Percentiles rank a stretch among this genome's conserved stretches.
Conservation (phyloP, 2,113 vertebrate species). For the Triplophysa rosa region DNA sequence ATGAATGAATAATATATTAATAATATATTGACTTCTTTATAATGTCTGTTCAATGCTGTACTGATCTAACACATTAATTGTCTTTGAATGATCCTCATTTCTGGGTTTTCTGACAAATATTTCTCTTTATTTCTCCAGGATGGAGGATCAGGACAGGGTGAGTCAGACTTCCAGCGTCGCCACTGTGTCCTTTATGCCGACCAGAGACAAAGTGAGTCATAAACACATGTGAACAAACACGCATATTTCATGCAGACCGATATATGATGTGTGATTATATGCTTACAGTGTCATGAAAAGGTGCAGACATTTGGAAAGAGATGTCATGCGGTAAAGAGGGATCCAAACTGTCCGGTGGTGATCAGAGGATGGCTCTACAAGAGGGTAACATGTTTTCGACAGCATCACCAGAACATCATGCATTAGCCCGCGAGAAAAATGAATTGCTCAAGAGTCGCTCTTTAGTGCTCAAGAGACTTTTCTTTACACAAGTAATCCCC, state of each 20-base stretch:
- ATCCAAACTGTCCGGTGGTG: constrained; percentile 83
- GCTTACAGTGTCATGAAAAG: constrained; percentile 69
- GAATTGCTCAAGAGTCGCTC: no score
- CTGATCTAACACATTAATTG: no score
- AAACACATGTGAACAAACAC: background rate
- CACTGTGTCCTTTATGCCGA: constrained; percentile 76
- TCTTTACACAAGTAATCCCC: background rate
- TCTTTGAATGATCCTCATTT: no score
- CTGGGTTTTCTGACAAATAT: background rate
- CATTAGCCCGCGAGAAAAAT: background rate
- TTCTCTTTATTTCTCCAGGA: constrained; percentile 61
- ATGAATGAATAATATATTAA: no score
- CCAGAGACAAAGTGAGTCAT: constrained; percentile 48
- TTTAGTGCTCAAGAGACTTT: no score
- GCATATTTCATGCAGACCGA: background rate
- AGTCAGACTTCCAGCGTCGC: constrained; percentile 78
- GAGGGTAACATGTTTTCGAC: constrained; percentile 69
- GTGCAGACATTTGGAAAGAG: constrained; percentile 87
- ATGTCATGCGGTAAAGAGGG: constrained; percentile 79
- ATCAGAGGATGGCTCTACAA: constrained; percentile 93
- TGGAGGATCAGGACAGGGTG: constrained; percentile 76
- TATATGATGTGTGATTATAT: constrained; percentile 4
- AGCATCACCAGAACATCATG: background rate
- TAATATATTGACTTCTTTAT: no score
- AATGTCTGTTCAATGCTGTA: no score